Evolutionary conservation across 2,113 vertebrate genomes (phyloP), one percentile per base, ranked within the genome.

Genomic region (Pongo abelii): DNA sequence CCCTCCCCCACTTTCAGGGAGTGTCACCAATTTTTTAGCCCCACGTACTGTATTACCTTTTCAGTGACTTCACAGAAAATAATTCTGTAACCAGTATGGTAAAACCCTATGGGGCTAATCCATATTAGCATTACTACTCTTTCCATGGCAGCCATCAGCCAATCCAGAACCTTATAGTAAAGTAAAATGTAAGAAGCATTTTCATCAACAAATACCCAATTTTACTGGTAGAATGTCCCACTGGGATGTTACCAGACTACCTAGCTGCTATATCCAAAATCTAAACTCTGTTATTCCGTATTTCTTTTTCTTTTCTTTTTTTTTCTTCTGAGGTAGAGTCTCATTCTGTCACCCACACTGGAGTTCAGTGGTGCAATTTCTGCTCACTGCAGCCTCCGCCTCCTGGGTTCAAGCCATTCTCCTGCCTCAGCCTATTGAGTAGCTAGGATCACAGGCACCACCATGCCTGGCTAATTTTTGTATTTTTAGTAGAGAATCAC

Each of bases 61-160:
- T 88, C 91, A 90, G 92, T 97, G 85, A 96, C 83, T 97, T 91
- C 87, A 38, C 5, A 95, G 89, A 97, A 96, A 77, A 12, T 22
- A 97, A 96, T 97, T 95, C 96, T 98, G 86, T 80, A 64, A 0
- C 0, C 93, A 89, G 92, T 97, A 98, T 97, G 98, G 96, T 94
- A 92, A 98, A 96, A 95, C 94, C 98, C 96, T 91, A 0, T 83
- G 88, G 88, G 96, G 92, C 94, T 97, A 98, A 98, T 98, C 96
- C 97, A 97, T 89, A 64, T 91, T 80, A 75, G 96, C 93, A 94
- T 97, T 98, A 95, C 94, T 97, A 74, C 48, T 91, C 90, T 98
- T 98, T 96, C 98, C 96, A 52, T 97, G 97, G 96, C 97, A 98
- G 97, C 98, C 96, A 91, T 98, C 97, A 98, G 97, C 95, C 96